Percentiles rank a stretch among this genome's conserved stretches.
Evolutionary conservation across 2,113 vertebrate species (phyloP).

Genomic region (Agapornis roseicollis): DNA sequence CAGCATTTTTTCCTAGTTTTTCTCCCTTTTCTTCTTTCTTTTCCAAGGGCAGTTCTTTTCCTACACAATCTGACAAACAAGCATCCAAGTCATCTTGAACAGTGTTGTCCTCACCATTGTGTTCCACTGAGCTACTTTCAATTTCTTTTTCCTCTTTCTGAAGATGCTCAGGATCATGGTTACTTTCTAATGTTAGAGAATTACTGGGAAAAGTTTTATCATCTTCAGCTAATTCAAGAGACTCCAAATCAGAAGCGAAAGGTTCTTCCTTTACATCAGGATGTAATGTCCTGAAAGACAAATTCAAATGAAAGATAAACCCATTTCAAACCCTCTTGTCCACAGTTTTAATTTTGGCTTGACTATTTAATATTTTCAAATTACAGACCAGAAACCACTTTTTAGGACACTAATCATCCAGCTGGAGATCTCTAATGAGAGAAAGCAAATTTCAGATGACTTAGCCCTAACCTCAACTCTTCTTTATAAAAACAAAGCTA

Average conservation of each 20-base stretch:
- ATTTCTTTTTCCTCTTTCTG: conserved; percentile 34
- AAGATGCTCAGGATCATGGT: conserved; percentile 7
- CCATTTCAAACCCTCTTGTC: not conserved
- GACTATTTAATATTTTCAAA: not conserved
- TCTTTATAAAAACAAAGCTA: not conserved
- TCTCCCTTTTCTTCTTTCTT: conserved; percentile 27
- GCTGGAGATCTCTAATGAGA: not conserved
- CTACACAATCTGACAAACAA: conserved; percentile 12
- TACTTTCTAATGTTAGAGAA: not conserved
- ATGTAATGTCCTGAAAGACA: conserved; percentile 60
- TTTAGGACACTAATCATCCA: not conserved
- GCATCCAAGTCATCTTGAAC: not conserved
- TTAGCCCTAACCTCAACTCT: not conserved
- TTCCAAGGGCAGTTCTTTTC: not conserved
- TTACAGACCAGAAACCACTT: not conserved
- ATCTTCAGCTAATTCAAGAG: conserved; percentile 42
- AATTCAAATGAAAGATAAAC: not conserved
- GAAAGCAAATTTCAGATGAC: not conserved
- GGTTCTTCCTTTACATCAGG: conserved; percentile 43
- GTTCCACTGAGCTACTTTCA: conserved; percentile 1
- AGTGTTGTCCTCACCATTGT: not conserved
- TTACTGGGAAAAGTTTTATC: not conserved
- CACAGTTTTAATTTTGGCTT: not conserved
- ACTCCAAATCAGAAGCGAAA: not conserved
- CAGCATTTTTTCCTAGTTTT: not conserved